These are phyloP conservation scores for Tiliacea aurago DNA, from an alignment of 2,888 invertebrate species.

Conservation along the genomic window DNA sequence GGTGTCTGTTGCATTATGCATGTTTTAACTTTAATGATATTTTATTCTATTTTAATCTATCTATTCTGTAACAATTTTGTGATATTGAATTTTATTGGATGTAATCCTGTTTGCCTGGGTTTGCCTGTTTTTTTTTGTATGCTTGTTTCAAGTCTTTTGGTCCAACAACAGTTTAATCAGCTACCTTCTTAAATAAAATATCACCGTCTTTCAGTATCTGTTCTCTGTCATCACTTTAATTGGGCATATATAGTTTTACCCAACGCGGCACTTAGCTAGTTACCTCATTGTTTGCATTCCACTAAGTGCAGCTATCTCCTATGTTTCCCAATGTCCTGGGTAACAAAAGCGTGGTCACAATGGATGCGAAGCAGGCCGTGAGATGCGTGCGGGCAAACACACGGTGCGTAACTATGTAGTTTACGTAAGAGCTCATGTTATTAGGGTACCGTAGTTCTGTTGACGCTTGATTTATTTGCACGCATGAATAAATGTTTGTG, in stretches of 20 bases:
- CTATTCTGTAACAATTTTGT: background rate
- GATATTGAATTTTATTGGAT: background rate
- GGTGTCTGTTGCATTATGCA: background rate
- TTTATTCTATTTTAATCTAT: background rate
- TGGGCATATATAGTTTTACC: background rate
- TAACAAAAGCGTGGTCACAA: slow-evolving; percentile 58
- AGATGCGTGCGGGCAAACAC: slow-evolving; percentile 30
- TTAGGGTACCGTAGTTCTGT: slow-evolving; percentile 13
- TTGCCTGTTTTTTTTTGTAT: too few relatives aligned
- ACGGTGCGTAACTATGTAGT: slow-evolving; percentile 7
- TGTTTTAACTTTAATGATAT: background rate
- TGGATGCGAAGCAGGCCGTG: slow-evolving; percentile 63
- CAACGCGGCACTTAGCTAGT: background rate
- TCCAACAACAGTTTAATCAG: background rate
- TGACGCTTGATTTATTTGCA: background rate
- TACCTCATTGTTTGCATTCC: slow-evolving; percentile 4
- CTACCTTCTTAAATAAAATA: background rate
- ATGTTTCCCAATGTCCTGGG: slow-evolving; percentile 41
- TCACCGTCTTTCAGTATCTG: background rate
- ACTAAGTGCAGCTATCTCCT: slow-evolving; percentile 9
- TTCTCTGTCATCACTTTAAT: background rate
- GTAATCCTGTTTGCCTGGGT: too few relatives aligned
- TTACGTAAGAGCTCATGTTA: slow-evolving; percentile 16
- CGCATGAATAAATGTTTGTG: background rate
- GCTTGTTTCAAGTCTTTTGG: background rate